Percentiles rank a stretch among this genome's conserved stretches.
These are phyloP conservation scores for Amphiura filiformis DNA, from an alignment of 35 echinoderm and acorn worm genomes.

Conservation along the genomic window DNA sequence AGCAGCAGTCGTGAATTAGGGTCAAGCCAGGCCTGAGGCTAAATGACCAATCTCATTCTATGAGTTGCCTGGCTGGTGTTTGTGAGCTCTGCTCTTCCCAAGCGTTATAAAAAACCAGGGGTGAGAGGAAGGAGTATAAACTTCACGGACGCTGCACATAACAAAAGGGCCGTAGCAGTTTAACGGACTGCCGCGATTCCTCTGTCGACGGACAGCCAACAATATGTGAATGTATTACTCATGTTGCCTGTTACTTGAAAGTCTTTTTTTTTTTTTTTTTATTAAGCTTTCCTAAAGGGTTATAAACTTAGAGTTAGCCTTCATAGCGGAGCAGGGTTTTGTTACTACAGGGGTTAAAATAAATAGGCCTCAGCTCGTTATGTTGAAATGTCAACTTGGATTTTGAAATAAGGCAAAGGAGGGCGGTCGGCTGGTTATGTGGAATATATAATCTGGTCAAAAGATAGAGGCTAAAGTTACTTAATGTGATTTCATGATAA, in stretches of 20 bases:
- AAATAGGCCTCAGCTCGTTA: background rate
- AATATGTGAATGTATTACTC: background rate
- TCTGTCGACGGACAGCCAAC: background rate
- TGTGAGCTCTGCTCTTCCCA: background rate
- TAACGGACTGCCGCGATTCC: background rate
- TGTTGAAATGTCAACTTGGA: too few species aligned
- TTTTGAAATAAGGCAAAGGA: too few species aligned
- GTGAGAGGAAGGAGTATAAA: background rate
- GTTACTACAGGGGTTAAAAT: background rate
- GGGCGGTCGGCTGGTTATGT: too few species aligned
- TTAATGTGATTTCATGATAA: too few species aligned
- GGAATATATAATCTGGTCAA: too few species aligned
- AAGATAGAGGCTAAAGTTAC: too few species aligned
- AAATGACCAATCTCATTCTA: background rate
- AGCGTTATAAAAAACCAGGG: background rate
- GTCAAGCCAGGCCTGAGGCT: background rate
- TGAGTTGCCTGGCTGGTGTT: background rate
- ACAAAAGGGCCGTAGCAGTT: background rate
- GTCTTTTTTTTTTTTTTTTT: background rate
- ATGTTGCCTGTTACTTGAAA: background rate
- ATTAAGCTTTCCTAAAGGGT: background rate
- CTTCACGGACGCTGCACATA: background rate
- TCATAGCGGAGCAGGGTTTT: too few species aligned
- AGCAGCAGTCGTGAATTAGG: conserved; percentile 6
- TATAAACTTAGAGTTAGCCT: background rate